Evolutionary conservation across 2,113 vertebrate genomes (phyloP).

Genomic region (Callocephalon fimbriatum): DNA sequence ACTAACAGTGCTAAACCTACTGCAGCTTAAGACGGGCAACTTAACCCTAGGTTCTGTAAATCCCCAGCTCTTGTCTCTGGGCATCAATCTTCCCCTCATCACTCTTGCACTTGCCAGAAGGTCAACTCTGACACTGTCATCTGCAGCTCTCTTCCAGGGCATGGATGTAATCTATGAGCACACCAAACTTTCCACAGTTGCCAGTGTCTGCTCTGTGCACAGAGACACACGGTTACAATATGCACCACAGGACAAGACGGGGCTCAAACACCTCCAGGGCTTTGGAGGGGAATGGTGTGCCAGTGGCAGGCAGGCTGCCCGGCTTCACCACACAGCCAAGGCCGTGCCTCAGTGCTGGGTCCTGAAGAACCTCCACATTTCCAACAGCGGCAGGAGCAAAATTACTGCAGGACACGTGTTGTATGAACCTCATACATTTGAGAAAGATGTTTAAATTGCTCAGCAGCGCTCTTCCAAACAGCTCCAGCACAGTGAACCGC

Average conservation of each 20-base stretch:
- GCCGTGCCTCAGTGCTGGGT: fast-evolving
- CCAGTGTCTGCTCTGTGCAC: neutral
- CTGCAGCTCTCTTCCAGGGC: conserved; percentile 30
- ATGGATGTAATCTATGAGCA: conserved; percentile 12
- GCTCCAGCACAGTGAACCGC: neutral
- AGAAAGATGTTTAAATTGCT: conserved; percentile 64
- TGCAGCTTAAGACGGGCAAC: conserved; percentile 12
- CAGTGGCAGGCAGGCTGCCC: fast-evolving
- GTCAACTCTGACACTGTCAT: conserved; percentile 54
- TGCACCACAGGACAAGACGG: fast-evolving
- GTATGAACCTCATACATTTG: neutral
- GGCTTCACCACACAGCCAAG: fast-evolving
- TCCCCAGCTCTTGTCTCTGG: conserved; percentile 42
- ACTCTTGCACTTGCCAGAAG: conserved; percentile 36
- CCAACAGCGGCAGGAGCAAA: neutral
- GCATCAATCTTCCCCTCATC: conserved; percentile 51
- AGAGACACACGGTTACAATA: neutral
- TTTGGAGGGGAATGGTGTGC: neutral
- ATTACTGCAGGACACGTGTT: conserved; percentile 42
- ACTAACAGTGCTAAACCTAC: neutral
- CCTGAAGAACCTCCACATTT: neutral
- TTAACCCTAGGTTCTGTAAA: conserved; percentile 54
- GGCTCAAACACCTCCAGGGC: neutral
- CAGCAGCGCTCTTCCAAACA: neutral
- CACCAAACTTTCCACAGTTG: neutral